Percentiles rank a stretch among this genome's conserved stretches.
Evolutionary conservation across 1,140 invertebrate genomes (phyloP).

Genomic region (Hermatobates lingyangjiaoensis): DNA sequence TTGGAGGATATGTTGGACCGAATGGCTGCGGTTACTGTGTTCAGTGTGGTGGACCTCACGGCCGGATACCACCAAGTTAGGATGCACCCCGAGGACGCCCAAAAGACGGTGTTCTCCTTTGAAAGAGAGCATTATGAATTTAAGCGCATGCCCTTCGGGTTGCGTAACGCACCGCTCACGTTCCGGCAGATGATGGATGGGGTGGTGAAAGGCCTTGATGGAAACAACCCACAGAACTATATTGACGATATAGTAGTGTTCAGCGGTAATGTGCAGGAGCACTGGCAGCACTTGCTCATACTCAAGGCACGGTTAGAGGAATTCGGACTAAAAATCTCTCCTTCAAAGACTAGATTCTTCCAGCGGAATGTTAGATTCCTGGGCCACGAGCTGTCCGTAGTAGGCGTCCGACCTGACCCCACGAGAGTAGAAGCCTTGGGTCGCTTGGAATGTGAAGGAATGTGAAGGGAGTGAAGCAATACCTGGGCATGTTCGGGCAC

Average conservation of each 20-base stretch:
- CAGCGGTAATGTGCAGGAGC: neutral
- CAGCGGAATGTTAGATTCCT: conserved; percentile 21
- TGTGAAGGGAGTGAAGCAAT: conserved; percentile 23
- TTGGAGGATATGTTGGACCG: no score
- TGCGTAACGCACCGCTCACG: conserved; percentile 12
- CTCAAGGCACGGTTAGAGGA: neutral
- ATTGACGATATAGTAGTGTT: neutral
- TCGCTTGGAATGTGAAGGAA: conserved; percentile 20
- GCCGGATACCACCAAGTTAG: neutral
- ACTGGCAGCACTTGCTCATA: neutral
- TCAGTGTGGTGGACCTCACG: neutral
- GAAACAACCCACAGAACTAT: neutral
- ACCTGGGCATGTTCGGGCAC: conserved; percentile 27
- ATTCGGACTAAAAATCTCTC: neutral
- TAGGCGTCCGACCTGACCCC: conserved; percentile 21
- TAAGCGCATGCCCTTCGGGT: conserved; percentile 16
- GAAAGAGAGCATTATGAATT: conserved; percentile 12
- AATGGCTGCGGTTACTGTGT: no score
- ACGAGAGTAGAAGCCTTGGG: conserved; percentile 22
- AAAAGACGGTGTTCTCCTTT: neutral
- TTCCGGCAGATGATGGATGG: conserved; percentile 15
- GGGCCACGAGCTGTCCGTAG: conserved; percentile 20
- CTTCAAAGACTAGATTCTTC: neutral
- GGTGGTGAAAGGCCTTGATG: conserved; percentile 14
- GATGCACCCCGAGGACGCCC: neutral